Evolutionary conservation across 2,113 vertebrate genomes (phyloP).

Genomic region (Lathamus discolor): DNA sequence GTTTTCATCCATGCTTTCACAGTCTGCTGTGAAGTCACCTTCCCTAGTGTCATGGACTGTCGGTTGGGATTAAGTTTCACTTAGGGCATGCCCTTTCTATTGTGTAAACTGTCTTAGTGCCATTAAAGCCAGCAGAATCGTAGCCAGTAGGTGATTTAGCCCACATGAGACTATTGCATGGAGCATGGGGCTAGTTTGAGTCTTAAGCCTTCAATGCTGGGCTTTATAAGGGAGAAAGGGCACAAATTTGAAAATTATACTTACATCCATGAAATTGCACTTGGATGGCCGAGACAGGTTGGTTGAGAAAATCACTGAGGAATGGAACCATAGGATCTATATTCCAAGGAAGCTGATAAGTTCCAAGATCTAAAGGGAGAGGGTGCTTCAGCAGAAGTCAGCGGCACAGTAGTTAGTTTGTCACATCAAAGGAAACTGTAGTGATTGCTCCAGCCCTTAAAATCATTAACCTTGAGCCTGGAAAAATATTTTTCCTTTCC

Average conservation of each 20-base stretch:
- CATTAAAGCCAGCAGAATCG: neutral
- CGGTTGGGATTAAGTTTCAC: rapidly evolving
- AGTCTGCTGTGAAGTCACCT: neutral
- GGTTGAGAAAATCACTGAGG: neutral
- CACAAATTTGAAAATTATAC: neutral
- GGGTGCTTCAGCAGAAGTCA: neutral
- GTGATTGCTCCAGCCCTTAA: neutral
- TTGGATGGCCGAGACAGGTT: neutral
- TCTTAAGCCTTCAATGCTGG: neutral
- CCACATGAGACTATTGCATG: neutral
- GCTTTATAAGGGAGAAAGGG: neutral
- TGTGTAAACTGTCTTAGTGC: neutral
- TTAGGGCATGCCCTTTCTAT: neutral
- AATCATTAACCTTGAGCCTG: neutral
- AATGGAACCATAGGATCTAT: neutral
- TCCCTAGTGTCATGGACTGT: neutral
- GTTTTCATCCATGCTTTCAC: neutral
- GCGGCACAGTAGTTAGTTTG: neutral
- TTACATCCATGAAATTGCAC: neutral
- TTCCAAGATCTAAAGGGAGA: neutral
- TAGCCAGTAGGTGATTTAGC: neutral
- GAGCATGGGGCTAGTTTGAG: neutral
- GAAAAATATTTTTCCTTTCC: neutral
- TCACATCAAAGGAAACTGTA: neutral
- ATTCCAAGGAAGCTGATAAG: neutral